Conservation (phyloP, 2,888 invertebrate species). For the Ochropleura plecta region DNA sequence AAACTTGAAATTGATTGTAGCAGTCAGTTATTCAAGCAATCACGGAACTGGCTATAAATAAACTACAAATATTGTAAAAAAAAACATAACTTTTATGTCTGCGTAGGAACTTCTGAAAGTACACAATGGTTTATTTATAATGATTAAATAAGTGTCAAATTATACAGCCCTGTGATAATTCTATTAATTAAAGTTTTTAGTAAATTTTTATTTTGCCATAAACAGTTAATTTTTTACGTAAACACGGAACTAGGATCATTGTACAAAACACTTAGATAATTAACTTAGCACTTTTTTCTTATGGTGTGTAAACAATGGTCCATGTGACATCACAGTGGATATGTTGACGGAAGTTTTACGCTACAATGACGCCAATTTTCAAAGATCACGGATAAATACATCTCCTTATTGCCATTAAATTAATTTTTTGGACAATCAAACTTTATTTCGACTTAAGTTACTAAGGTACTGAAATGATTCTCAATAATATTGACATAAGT, state of each 20-base stretch:
- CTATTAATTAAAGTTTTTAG: conserved; percentile 10
- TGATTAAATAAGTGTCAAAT: conserved; percentile 33
- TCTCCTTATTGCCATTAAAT: background rate
- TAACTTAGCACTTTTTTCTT: conserved; percentile 26
- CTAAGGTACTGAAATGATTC: too few relatives aligned
- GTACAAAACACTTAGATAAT: conserved; percentile 5
- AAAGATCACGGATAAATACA: background rate
- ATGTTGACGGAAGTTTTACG: background rate
- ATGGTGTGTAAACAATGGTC: background rate
- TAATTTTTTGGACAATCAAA: background rate
- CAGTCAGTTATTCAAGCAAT: background rate
- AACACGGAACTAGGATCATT: conserved; percentile 47
- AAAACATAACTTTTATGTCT: too few relatives aligned
- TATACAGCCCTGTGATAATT: conserved; percentile 43
- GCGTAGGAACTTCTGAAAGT: background rate
- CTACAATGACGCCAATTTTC: background rate
- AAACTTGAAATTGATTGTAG: background rate
- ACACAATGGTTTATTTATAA: conserved; percentile 8
- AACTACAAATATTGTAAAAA: background rate
- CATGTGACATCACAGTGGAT: background rate
- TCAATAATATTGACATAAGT: background rate
- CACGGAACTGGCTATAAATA: background rate
- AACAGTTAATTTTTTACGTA: conserved; percentile 33
- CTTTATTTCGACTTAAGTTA: background rate
- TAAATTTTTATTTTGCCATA: background rate